Conservation (phyloP, 2,113 vertebrate species). For the Heptranchias perlo region DNA sequence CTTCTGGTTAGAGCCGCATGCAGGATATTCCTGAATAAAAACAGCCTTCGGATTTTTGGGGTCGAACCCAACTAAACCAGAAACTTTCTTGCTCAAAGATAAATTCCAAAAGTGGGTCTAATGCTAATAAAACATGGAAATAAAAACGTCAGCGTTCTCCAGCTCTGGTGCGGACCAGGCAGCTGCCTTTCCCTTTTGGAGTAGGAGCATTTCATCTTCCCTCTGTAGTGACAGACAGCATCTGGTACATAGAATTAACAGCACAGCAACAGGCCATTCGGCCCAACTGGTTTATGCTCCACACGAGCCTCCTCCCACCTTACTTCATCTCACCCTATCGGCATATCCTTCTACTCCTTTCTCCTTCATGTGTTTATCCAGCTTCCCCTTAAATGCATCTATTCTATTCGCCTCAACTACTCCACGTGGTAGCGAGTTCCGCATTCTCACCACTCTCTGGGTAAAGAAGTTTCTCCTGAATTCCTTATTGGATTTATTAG, state of each 20-base stretch:
- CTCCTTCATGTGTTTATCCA: background rate
- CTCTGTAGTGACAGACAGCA: background rate
- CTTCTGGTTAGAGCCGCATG: background rate
- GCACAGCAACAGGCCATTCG: background rate
- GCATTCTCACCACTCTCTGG: background rate
- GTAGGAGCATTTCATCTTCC: background rate
- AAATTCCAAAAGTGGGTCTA: background rate
- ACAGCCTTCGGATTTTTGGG: background rate
- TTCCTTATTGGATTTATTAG: background rate
- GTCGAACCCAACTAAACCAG: background rate
- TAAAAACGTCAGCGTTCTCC: background rate
- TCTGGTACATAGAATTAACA: background rate
- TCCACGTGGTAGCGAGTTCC: background rate
- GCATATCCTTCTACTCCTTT: background rate
- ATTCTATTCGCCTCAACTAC: background rate
- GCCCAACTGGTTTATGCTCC: background rate
- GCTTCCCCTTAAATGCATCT: background rate
- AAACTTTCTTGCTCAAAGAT: background rate
- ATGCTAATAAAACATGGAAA: background rate
- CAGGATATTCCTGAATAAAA: background rate
- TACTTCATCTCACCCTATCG: background rate
- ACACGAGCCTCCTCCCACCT: background rate
- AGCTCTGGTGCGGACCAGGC: background rate
- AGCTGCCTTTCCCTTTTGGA: background rate
- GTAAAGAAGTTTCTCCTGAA: background rate